Base-by-base conservation (phyloP, 2,888 invertebrate genomes). In the Gari tellinella region DNA sequence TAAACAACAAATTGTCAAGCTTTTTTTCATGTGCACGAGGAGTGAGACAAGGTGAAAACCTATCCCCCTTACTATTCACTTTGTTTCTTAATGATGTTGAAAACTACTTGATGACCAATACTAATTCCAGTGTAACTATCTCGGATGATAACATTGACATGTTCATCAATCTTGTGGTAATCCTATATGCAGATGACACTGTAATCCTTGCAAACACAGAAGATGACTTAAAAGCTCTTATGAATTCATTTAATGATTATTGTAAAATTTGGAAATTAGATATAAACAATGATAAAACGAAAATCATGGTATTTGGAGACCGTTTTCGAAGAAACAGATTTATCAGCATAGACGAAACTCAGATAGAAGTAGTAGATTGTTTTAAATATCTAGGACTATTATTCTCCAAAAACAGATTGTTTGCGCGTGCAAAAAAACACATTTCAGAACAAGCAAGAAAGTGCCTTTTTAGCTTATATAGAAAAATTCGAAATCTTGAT, bases 251-350 rank as follows among this genome's bases (percentile, higher is more conserved):
- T 31, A 15, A 41, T 19, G 31, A 55, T 3, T 66, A 66, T 23
- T 72, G 72, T 49, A 23, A 41, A 14, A 19, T 37, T 14, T 62
- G 66, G 66, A 55, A 72, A 45, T 31, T 72, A 21, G 45, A 17
- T 14, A 23, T 75, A n/a, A 75, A 70, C 41, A 17, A 25, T 5
- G 49, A 43, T 17, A 69, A 75, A 57, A 75, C 65, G 2, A 66
- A 69, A 61, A 21, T 51, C 14, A n/a, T 70, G 14, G 40, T 60
- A 8, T 60, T 60, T 55, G 55, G 55, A 10, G 21, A 40, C n/a
- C n/a, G n/a, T n/a, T n/a, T n/a, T n/a, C 21, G 5, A 19, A 17
- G 40, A 19, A 48, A 48, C n/a, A 4, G 8, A 17, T 1, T 17
- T 7, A 48, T 58, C 21, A 48, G 1, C 14, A 23, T 46, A 15